A percentile compares a stretch with the other conserved stretches of the same genome.
phyloP scores from a whole-genome alignment of 2,888 invertebrate genomes.

The Oxyteleia sp. region DNA sequence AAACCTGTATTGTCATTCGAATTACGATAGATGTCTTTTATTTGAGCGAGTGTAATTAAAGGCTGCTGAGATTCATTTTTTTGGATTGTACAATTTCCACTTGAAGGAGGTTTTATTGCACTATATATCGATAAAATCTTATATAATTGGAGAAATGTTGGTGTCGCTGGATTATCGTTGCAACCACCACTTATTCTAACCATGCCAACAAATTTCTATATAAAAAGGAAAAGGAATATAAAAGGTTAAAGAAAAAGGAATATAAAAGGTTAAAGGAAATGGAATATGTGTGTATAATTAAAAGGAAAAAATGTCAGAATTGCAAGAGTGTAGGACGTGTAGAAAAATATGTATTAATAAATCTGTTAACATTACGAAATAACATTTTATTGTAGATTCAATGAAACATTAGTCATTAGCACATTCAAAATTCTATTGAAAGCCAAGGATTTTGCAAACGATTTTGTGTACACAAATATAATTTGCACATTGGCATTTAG shows the following conservation, averaged over 20 bases:
- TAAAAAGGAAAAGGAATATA: background rate
- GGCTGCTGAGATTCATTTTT: background rate
- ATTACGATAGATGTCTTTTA: conserved; percentile 9
- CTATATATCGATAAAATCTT: conserved; percentile 20
- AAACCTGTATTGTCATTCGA: background rate
- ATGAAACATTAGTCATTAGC: too few relatives aligned
- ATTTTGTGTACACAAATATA: too few relatives aligned
- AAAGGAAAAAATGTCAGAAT: too few relatives aligned
- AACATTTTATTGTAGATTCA: too few relatives aligned
- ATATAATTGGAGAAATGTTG: conserved; percentile 25
- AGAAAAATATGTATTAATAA: too few relatives aligned
- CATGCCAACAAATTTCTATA: conserved; percentile 30
- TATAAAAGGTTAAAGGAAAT: background rate
- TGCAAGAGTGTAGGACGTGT: too few relatives aligned
- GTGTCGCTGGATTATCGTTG: conserved; percentile 34
- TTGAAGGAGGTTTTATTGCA: conserved; percentile 27
- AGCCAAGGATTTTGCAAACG: too few relatives aligned
- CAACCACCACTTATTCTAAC: conserved; percentile 13
- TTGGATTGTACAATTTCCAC: conserved; percentile 21
- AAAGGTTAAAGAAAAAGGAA: background rate
- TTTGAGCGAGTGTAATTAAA: background rate
- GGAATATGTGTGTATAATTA: background rate
- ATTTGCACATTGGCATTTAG: too few relatives aligned
- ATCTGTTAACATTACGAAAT: too few relatives aligned
- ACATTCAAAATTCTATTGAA: too few relatives aligned